Percentiles rank a stretch among this genome's conserved stretches.
Evolutionary conservation across 2,888 invertebrate genomes (phyloP).

Genomic region (Ochropleura plecta): DNA sequence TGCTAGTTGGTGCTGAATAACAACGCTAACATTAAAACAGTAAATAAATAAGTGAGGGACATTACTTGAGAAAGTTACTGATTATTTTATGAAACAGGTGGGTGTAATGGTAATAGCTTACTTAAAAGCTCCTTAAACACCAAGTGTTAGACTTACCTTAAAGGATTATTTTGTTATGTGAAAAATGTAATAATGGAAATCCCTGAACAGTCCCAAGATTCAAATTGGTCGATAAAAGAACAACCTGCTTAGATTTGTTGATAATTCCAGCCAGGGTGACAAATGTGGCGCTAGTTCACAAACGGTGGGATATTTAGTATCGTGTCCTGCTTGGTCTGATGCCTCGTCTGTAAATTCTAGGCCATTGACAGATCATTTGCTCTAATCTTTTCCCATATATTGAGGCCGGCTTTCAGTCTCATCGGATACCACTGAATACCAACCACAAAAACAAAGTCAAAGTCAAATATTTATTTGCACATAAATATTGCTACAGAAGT

Average conservation of each 20-base stretch:
- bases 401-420: no score
- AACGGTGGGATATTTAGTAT: not conserved
- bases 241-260: not conserved
- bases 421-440: no score
- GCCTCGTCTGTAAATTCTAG: not conserved
- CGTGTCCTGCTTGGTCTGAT: not conserved
- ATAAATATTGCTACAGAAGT: no score
- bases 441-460: no score
- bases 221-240: not conserved
- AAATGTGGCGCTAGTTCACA: not conserved
- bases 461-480: no score
- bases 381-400: no score
- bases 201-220: not conserved
- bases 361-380: no score
- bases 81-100: not conserved
- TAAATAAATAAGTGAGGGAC: not conserved
- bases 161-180: not conserved
- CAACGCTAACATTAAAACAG: not conserved
- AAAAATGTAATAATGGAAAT: not conserved
- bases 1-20: not conserved
- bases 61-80: not conserved
- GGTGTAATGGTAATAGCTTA: not conserved
- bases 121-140: not conserved
- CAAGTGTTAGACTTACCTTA: not conserved
- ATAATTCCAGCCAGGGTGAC: fast-evolving